These are phyloP conservation scores for Microdon myrmicae DNA, from an alignment of 2,888 invertebrate species.

Conservation along the genomic window DNA sequence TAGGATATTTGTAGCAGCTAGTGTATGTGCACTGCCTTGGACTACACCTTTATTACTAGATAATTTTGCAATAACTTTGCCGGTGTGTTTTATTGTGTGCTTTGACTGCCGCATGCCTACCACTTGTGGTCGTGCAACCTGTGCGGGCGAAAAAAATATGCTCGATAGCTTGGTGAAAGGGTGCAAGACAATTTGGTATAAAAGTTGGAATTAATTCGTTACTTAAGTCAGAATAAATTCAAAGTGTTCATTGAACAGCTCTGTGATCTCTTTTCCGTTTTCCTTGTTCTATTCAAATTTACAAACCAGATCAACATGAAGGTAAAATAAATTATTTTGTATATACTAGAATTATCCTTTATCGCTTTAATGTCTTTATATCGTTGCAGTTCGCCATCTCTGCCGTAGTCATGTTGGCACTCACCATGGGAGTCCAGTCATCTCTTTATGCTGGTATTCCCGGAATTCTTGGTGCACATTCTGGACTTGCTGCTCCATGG, in stretches of 20 bases:
- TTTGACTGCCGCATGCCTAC: constrained; percentile 25
- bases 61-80: constrained; percentile 25
- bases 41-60: background rate
- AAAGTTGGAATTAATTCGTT: constrained; percentile 36
- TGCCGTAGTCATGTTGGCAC: constrained; percentile 65
- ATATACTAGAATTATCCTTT: background rate
- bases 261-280: constrained; percentile 57
- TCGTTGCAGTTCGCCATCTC: constrained; percentile 59
- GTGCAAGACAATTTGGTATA: constrained; percentile 42
- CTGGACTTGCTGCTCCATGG: constrained; percentile 30
- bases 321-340: constrained; percentile 33
- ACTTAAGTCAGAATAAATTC: constrained; percentile 39
- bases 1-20: constrained; percentile 16
- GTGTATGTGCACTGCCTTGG: constrained; percentile 5
- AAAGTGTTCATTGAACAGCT: constrained; percentile 42
- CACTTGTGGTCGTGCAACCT: constrained; percentile 9
- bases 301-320: constrained; percentile 44
- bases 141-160: constrained; percentile 27
- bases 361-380: constrained; percentile 4
- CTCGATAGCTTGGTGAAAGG: constrained; percentile 28
- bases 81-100: too few relatives aligned
- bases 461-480: constrained; percentile 15
- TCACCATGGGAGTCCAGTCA: constrained; percentile 63
- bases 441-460: constrained; percentile 55
- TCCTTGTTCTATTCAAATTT: constrained; percentile 55